A percentile compares a stretch with the other conserved stretches of the same genome.
Conservation (phyloP, 2,888 invertebrate genomes). For the Dynastes maya region DNA sequence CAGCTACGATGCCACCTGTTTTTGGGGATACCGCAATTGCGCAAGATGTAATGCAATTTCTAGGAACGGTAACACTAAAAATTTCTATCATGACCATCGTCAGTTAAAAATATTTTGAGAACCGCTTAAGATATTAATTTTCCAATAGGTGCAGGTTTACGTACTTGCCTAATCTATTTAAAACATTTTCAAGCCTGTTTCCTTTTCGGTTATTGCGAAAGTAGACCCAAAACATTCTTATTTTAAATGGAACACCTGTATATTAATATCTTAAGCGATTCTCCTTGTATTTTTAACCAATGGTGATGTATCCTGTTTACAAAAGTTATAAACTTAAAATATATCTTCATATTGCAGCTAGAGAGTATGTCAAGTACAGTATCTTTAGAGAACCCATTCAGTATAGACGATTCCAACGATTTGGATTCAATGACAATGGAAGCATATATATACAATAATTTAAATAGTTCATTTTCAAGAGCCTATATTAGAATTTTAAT, state of each 20-base stretch:
- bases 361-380: constrained; percentile 51
- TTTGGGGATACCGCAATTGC: constrained; percentile 45
- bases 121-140: too few species aligned
- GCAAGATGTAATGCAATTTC: constrained; percentile 54
- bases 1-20: constrained; percentile 40
- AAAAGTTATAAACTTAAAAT: background rate
- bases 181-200: too few species aligned
- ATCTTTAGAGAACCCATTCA: constrained; percentile 51
- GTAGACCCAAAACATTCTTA: too few species aligned
- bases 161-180: too few species aligned
- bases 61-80: constrained; percentile 50
- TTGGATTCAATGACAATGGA: constrained; percentile 59
- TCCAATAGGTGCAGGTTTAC: too few species aligned
- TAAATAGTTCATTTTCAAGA: constrained; percentile 53
- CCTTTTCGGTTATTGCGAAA: too few species aligned
- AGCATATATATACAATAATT: constrained; percentile 57
- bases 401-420: constrained; percentile 34
- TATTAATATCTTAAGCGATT: too few species aligned
- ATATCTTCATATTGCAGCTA: constrained; percentile 53
- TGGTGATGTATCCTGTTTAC: too few species aligned
- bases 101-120: too few species aligned
- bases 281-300: too few species aligned
- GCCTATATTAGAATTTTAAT: constrained; percentile 59
- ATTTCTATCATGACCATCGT: too few species aligned
- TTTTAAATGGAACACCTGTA: too few species aligned